These are phyloP conservation scores for Palloptera scutellata DNA, from an alignment of 2,888 invertebrate species.

Conservation along the genomic window DNA sequence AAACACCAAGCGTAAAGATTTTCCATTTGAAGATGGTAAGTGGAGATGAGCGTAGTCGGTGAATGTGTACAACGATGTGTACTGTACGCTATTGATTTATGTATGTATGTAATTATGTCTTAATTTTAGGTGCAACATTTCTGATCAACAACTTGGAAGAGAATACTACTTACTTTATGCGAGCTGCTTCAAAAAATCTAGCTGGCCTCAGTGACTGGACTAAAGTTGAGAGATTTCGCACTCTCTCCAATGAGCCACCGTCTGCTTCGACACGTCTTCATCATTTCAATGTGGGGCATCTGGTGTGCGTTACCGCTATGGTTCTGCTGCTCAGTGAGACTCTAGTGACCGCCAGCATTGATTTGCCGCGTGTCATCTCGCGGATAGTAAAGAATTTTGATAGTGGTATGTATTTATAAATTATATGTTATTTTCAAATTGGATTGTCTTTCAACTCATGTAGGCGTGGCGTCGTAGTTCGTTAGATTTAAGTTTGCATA, in stretches of 20 bases:
- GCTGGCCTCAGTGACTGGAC: slow-evolving; percentile 67
- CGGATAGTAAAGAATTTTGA: no score
- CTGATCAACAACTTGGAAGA: slow-evolving; percentile 64
- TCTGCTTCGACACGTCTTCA: slow-evolving; percentile 35
- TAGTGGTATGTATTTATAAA: no score
- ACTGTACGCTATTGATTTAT: neutral
- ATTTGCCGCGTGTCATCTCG: no score
- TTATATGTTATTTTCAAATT: no score
- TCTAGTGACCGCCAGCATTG: no score
- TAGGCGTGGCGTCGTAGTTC: no score
- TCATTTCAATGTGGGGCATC: slow-evolving; percentile 25
- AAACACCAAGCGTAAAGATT: slow-evolving; percentile 60
- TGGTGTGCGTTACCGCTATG: slow-evolving; percentile 36
- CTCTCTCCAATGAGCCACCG: slow-evolving; percentile 58
- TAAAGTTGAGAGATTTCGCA: slow-evolving; percentile 57
- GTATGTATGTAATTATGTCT: neutral
- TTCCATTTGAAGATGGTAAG: slow-evolving; percentile 62
- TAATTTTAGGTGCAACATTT: slow-evolving; percentile 65
- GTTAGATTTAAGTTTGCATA: no score
- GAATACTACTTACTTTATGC: slow-evolving; percentile 67
- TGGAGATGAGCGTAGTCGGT: slow-evolving; percentile 8
- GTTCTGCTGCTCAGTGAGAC: slow-evolving; percentile 37
- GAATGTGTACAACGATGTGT: neutral
- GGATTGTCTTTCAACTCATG: no score
- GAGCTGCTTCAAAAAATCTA: slow-evolving; percentile 67